These are phyloP conservation scores for Capricornis sumatraensis DNA, from an alignment of 2,113 vertebrate species.

Conservation along the genomic window DNA sequence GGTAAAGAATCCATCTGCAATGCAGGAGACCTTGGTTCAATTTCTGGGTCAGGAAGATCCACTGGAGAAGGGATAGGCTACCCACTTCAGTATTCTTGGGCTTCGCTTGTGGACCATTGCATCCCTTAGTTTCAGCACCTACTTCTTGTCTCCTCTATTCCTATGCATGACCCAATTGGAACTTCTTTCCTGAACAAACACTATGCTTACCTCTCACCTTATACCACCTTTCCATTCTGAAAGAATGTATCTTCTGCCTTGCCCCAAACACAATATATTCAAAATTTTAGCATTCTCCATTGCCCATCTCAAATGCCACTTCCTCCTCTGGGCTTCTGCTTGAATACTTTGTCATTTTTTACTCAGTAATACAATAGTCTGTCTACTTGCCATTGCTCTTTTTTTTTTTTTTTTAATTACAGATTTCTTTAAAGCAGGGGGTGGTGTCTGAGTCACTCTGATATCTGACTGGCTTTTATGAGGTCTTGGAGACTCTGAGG, in stretches of 20 bases:
- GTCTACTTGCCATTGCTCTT: neutral
- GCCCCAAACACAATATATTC: neutral
- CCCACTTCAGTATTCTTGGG: neutral
- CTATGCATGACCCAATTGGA: neutral
- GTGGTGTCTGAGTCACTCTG: neutral
- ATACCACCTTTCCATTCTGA: neutral
- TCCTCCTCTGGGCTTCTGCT: neutral
- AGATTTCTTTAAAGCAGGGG: neutral
- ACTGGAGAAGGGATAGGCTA: neutral
- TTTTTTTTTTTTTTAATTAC: neutral
- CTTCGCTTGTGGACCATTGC: neutral
- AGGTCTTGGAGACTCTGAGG: neutral
- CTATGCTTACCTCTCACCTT: neutral
- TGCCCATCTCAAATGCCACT: neutral
- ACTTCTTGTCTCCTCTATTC: neutral
- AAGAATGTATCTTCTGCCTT: neutral
- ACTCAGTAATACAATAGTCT: neutral
- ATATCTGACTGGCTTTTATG: neutral
- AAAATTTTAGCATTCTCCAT: neutral
- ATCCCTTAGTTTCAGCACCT: neutral
- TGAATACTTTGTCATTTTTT: neutral
- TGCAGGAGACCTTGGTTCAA: neutral
- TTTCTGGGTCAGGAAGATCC: fast-evolving
- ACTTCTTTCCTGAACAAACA: neutral
- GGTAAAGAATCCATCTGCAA: neutral